Conservation (phyloP, 2,888 invertebrate genomes). For the Xylota segnis region DNA sequence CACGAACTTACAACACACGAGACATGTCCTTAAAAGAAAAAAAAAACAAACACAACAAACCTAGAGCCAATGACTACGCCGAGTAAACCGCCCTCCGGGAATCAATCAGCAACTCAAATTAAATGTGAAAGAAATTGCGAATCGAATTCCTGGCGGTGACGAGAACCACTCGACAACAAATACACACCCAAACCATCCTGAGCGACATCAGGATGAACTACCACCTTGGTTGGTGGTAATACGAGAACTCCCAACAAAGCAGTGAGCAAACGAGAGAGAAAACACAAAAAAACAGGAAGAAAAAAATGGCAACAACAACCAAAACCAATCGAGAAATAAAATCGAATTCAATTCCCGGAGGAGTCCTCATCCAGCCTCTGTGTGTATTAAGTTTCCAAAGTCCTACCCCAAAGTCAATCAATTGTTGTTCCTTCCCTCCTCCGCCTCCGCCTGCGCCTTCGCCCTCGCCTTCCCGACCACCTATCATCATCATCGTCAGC, state of each 20-base stretch:
- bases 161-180: conserved; percentile 72
- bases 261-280: conserved; percentile 14
- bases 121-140: conserved; percentile 77
- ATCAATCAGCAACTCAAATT: conserved; percentile 77
- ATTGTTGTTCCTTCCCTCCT: conserved; percentile 51
- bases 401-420: conserved; percentile 77
- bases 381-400: conserved; percentile 73
- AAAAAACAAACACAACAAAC: conserved; percentile 2
- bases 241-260: conserved; percentile 60
- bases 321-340: conserved; percentile 74
- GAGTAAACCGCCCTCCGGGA: conserved; percentile 61
- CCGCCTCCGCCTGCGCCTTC: too few species aligned
- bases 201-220: conserved; percentile 47
- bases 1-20: conserved; percentile 62
- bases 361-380: conserved; percentile 57
- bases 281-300: background rate
- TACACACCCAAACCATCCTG: conserved; percentile 16
- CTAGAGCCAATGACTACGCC: conserved; percentile 55
- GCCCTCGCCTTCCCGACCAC: conserved; percentile 1
- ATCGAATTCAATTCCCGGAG: conserved; percentile 74
- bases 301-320: conserved; percentile 61
- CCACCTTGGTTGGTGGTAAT: conserved; percentile 57
- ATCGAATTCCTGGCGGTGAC: conserved; percentile 76
- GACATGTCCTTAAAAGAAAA: conserved; percentile 51
- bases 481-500: conserved; percentile 50